Conservation (phyloP, 2,113 vertebrate genomes). For the Chionomys nivalis region DNA sequence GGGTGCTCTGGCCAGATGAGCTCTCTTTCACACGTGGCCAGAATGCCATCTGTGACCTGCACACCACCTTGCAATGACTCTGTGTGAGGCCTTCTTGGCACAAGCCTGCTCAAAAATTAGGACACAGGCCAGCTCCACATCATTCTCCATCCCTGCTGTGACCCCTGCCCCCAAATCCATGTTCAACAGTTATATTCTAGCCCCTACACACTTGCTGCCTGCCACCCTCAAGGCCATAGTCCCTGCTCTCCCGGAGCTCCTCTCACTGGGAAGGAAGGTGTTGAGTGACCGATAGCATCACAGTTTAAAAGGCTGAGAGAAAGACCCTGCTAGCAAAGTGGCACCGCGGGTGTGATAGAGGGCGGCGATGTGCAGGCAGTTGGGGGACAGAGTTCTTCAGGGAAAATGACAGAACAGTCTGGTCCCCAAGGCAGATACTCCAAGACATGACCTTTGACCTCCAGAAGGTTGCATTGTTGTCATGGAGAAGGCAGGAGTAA, state of each 20-base stretch:
- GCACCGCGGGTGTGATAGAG: background rate
- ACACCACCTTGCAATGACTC: rapidly evolving
- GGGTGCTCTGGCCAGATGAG: background rate
- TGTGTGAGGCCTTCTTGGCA: background rate
- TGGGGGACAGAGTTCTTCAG: background rate
- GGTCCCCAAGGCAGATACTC: rapidly evolving
- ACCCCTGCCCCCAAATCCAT: background rate
- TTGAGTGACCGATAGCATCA: background rate
- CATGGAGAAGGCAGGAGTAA: background rate
- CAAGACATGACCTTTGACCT: background rate
- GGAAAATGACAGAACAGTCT: background rate
- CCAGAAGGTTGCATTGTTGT: background rate
- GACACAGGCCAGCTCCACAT: background rate
- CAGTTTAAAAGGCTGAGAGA: background rate
- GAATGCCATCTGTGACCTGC: background rate
- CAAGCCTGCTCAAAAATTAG: background rate
- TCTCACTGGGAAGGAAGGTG: background rate
- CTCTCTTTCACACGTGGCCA: background rate
- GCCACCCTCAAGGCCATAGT: background rate
- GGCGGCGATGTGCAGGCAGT: background rate
- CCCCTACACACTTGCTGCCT: too few species aligned
- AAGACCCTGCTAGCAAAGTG: background rate
- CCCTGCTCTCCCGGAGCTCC: background rate
- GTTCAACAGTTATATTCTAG: background rate
- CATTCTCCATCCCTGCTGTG: background rate